Evolutionary conservation across 35 echinoderm and acorn worm species (phyloP), one percentile per base, ranked within the genome.

Genomic region (Strongylocentrotus purpuratus): DNA sequence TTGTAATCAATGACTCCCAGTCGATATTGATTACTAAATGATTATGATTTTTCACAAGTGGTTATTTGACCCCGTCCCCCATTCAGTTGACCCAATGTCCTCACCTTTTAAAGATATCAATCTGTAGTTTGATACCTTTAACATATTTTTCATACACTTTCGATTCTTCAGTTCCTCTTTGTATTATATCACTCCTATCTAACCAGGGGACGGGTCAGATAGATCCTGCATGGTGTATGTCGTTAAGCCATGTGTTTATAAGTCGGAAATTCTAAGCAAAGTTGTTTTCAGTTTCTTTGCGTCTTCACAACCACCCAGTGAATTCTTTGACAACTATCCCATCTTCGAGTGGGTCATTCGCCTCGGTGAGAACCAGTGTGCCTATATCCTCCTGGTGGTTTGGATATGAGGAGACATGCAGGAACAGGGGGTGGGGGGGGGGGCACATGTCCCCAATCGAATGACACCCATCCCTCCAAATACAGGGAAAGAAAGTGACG

Each of bases 221-320:
- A 65, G 60, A 18, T 25, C 61, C 20, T 22, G n/a, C n/a, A n/a
- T n/a, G 15, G 61, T 70, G 61, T 70, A 28, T 18, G 61, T 70
- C 61, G 61, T 70, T 22, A 70, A 70, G 61, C 61, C 61, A 70
- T 70, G 61, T 70, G 61, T 22, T 70, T 18, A n/a, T n/a, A 70
- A 70, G 61, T 70, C 61, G 61, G 61, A 70, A 70, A 70, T 70
- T 25, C 25, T 25, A 70, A 22, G 61, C 25, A 28, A 4, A 18
- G 61, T 70, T 70, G 61, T 70, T 70, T 70, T 70, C 61, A 70
- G 61, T 70, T 70, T 70, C 61, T 70, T 70, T 70, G 61, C 61
- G 61, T 70, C 61, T 70, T 70, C 61, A 25, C 61, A 70, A 70
- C 61, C 61, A 70, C 15, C 61, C 61, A 70, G 0, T n/a, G n/a